Conservation (phyloP, 2,888 invertebrate species). For the Teinopalpus imperialis region DNA sequence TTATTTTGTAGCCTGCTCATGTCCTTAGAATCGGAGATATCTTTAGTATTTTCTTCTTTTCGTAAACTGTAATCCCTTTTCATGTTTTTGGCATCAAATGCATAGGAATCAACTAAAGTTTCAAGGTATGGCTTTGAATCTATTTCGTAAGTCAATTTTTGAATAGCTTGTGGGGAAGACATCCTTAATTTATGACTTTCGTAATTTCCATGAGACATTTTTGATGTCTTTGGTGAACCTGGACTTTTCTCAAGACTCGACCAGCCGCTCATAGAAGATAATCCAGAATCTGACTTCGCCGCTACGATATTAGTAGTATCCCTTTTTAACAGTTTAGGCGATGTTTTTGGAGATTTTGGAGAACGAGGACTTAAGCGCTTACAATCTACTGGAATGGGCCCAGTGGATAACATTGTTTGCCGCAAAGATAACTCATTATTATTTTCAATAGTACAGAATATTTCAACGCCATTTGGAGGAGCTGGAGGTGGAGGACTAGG, state of each 20-base stretch:
- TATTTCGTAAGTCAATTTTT: constrained; percentile 63
- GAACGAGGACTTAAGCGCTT: constrained; percentile 86
- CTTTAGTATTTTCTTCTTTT: constrained; percentile 52
- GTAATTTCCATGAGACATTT: constrained; percentile 59
- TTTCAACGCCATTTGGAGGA: constrained; percentile 84
- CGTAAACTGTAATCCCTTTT: constrained; percentile 59
- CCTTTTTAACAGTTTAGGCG: constrained; percentile 85
- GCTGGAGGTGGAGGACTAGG: constrained; percentile 92
- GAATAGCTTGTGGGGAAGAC: constrained; percentile 63
- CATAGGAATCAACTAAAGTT: constrained; percentile 80
- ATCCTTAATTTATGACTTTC: constrained; percentile 69
- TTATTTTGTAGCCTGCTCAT: constrained; percentile 57
- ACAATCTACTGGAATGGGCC: constrained; percentile 58
- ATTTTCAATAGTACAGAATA: constrained; percentile 71
- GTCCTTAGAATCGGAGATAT: constrained; percentile 53
- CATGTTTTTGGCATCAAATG: constrained; percentile 53
- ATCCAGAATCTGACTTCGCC: constrained; percentile 92
- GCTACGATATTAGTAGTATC: constrained; percentile 84
- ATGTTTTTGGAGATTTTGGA: constrained; percentile 87
- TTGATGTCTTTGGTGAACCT: constrained; percentile 86
- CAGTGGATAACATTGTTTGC: constrained; percentile 59
- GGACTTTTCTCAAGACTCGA: constrained; percentile 93
- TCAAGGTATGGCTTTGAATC: constrained; percentile 77
- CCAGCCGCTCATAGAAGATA: constrained; percentile 94
- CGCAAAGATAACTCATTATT: constrained; percentile 53